Conservation (phyloP, 2,888 invertebrate genomes). For the Drosophila gaucha region DNA sequence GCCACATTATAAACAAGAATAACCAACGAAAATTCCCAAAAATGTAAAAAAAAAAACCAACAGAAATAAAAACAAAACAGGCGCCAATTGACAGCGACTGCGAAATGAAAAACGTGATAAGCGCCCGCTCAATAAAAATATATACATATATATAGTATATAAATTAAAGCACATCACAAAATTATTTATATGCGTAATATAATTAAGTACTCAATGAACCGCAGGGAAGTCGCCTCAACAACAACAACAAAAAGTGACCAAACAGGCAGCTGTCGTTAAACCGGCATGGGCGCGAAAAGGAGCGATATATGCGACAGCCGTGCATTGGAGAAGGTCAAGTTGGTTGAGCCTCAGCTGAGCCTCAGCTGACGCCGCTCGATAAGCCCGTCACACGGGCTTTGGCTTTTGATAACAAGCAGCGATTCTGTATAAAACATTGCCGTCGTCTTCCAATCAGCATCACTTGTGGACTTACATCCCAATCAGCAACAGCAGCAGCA, state of each 20-base stretch:
- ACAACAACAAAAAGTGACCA: constrained; percentile 52
- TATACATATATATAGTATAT: constrained; percentile 10
- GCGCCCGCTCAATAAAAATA: constrained; percentile 16
- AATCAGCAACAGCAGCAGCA: constrained; percentile 33
- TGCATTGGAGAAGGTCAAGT: constrained; percentile 65
- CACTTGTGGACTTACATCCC: constrained; percentile 55
- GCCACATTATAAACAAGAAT: constrained; percentile 31
- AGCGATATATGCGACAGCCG: constrained; percentile 28
- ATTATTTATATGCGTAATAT: constrained; percentile 45
- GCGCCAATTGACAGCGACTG: constrained; percentile 34
- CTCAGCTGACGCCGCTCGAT: constrained; percentile 47
- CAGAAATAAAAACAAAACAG: constrained; percentile 33
- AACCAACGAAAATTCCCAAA: constrained; percentile 30
- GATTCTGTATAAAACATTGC: constrained; percentile 68
- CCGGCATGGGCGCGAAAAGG: constrained; percentile 57
- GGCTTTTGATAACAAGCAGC: constrained; percentile 58
- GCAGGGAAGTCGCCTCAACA: constrained; percentile 61
- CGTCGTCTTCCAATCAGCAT: constrained; percentile 38
- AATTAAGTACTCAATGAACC: constrained; percentile 80
- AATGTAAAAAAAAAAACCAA: constrained; percentile 27
- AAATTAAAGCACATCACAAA: constrained; percentile 44
- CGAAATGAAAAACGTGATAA: constrained; percentile 62
- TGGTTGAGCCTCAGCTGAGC: constrained; percentile 10
- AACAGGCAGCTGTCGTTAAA: constrained; percentile 66
- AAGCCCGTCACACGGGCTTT: constrained; percentile 61